Percentiles rank a stretch among this genome's conserved stretches.
Evolutionary conservation across 2,888 invertebrate species (phyloP).

Genomic region (Panzeria rudis): DNA sequence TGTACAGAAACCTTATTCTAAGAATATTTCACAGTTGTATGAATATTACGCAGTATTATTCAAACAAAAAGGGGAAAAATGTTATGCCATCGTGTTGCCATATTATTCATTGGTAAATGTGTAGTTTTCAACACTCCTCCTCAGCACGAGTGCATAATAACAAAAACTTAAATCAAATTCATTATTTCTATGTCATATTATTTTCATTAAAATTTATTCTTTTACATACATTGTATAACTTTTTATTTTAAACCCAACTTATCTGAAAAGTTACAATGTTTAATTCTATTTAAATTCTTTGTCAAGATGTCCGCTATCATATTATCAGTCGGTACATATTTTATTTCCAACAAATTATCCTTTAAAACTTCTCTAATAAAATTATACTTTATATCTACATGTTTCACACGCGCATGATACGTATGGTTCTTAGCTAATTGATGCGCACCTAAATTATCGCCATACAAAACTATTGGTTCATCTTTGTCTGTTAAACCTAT

Average conservation of each 20-base stretch:
- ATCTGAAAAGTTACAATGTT: constrained; percentile 33
- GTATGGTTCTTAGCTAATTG: constrained; percentile 27
- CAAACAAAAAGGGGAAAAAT: too few relatives aligned
- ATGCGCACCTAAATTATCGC: constrained; percentile 38
- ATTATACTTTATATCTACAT: constrained; percentile 49
- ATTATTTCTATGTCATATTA: background rate
- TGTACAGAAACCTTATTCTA: too few relatives aligned
- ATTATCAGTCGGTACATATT: constrained; percentile 34
- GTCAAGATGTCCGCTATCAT: constrained; percentile 36
- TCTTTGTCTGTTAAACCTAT: constrained; percentile 1
- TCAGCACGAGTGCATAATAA: background rate
- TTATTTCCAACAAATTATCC: background rate
- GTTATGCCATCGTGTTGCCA: too few relatives aligned
- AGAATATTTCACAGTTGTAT: too few relatives aligned
- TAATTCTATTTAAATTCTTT: constrained; percentile 21
- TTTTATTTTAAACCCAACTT: constrained; percentile 1
- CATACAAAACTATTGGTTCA: constrained; percentile 16
- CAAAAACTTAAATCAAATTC: background rate
- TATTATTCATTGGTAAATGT: too few relatives aligned
- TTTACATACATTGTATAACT: background rate
- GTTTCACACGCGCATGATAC: constrained; percentile 34
- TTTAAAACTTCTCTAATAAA: constrained; percentile 39
- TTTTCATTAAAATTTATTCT: background rate
- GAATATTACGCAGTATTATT: too few relatives aligned
- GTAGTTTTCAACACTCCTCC: too few relatives aligned